Conservation (phyloP, 37 sponge, comb jelly and placozoan genomes). For the Chondrosia reniformis region DNA sequence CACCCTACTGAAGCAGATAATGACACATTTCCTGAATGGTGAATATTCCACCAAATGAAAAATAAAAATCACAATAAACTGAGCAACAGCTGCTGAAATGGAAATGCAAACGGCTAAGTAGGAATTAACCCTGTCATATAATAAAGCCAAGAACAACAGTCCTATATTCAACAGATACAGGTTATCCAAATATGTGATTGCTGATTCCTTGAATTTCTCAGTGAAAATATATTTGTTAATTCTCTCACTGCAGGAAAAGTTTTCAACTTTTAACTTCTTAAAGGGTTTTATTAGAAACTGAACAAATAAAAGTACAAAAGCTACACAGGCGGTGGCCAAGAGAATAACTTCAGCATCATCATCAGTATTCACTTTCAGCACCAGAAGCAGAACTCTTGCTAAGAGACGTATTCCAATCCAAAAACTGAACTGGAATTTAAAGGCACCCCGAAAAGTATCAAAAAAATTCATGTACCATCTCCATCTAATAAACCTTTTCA, state of each 20-base stretch:
- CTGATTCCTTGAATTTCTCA: too few relatives aligned
- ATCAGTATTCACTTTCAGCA: not conserved
- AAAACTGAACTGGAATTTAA: constrained; percentile 17
- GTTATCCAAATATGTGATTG: too few relatives aligned
- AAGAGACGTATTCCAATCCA: constrained; percentile 57
- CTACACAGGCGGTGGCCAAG: not conserved
- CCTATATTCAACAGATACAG: too few relatives aligned
- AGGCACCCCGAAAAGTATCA: constrained; percentile 8
- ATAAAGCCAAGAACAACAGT: too few relatives aligned
- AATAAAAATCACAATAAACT: too few relatives aligned
- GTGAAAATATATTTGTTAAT: not conserved
- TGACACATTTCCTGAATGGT: too few relatives aligned
- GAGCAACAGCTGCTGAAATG: too few relatives aligned
- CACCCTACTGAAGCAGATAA: too few relatives aligned
- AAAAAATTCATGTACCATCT: constrained; percentile 22
- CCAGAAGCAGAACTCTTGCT: constrained; percentile 16
- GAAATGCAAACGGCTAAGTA: too few relatives aligned
- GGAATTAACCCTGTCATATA: too few relatives aligned
- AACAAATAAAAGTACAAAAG: not conserved
- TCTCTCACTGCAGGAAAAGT: not conserved
- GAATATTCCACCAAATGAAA: too few relatives aligned
- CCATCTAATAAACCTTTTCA: not conserved
- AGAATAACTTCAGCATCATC: not conserved
- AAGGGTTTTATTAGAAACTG: constrained; percentile 3
- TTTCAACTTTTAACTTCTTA: not conserved